These are phyloP conservation scores for Lophotriccus pileatus DNA, from an alignment of 2,797 vertebrate genomes.

Conservation along the genomic window DNA sequence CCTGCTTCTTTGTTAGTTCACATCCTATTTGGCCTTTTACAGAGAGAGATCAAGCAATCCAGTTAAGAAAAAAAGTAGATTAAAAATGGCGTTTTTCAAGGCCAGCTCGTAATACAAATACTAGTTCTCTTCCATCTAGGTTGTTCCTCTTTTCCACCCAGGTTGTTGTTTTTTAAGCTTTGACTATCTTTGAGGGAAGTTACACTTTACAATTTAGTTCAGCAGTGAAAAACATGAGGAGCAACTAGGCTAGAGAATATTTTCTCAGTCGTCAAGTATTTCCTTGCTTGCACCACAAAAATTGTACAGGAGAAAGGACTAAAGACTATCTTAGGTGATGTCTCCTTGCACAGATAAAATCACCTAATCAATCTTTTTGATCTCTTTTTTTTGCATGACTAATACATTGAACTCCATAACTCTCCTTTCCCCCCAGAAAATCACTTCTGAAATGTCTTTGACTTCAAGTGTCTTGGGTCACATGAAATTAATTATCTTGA, in stretches of 20 bases:
- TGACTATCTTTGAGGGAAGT: neutral
- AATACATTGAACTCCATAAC: neutral
- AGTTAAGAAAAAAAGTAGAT: neutral
- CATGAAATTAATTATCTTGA: neutral
- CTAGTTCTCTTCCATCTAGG: neutral
- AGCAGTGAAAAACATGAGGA: neutral
- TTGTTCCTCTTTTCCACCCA: neutral
- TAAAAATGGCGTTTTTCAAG: neutral
- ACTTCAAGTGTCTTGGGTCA: neutral
- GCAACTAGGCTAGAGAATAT: neutral
- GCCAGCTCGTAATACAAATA: rapidly evolving
- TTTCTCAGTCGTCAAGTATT: neutral
- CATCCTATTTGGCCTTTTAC: neutral
- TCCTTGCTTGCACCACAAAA: neutral
- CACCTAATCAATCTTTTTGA: constrained; percentile 5
- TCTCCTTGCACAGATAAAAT: constrained; percentile 1
- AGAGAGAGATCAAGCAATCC: neutral
- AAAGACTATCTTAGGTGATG: neutral
- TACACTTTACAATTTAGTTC: neutral
- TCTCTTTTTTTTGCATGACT: neutral
- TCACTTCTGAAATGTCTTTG: neutral
- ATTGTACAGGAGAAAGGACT: neutral
- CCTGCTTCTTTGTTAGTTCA: neutral
- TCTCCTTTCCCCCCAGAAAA: neutral
- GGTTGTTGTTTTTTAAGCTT: neutral